phyloP scores from a whole-genome alignment of 2,888 invertebrate species.

The Neelides folsomi region DNA sequence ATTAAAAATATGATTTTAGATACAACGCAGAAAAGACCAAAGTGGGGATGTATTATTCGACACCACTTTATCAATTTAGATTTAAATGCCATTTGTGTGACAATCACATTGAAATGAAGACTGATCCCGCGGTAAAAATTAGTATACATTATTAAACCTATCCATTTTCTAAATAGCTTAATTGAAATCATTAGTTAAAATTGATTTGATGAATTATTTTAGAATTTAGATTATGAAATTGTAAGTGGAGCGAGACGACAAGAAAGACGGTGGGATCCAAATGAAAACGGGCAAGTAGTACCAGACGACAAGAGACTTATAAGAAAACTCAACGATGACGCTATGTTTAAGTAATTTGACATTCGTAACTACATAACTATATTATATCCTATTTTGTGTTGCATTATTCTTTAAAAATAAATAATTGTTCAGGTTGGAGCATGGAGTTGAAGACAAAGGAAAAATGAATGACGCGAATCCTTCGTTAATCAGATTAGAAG shows the following conservation, averaged over 20 bases:
- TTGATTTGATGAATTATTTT: constrained; percentile 34
- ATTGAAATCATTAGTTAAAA: not conserved
- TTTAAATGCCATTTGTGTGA: constrained; percentile 99
- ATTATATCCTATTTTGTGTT: not conserved
- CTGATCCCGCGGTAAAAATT: constrained; percentile 74
- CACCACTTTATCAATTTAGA: constrained; percentile 92
- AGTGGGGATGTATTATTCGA: constrained; percentile 94
- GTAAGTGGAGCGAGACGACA: constrained; percentile 88
- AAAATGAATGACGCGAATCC: constrained; percentile 57
- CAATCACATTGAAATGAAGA: constrained; percentile 94
- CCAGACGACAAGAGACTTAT: constrained; percentile 84
- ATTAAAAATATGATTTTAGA: constrained; percentile 38
- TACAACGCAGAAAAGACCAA: constrained; percentile 90
- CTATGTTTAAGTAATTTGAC: constrained; percentile 59
- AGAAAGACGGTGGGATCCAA: constrained; percentile 96
- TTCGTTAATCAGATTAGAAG: constrained; percentile 58
- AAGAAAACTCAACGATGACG: constrained; percentile 79
- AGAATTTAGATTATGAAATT: constrained; percentile 95
- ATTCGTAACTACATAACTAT: not conserved
- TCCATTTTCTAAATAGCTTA: not conserved
- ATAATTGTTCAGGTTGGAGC: constrained; percentile 81
- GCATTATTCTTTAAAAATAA: not conserved
- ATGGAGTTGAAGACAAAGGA: constrained; percentile 66
- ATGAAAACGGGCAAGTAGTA: constrained; percentile 83
- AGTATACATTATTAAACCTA: not conserved